Evolutionary conservation across 1,140 invertebrate genomes (phyloP), one percentile per base, ranked within the genome.

Genomic region (Mamestra configurata): DNA sequence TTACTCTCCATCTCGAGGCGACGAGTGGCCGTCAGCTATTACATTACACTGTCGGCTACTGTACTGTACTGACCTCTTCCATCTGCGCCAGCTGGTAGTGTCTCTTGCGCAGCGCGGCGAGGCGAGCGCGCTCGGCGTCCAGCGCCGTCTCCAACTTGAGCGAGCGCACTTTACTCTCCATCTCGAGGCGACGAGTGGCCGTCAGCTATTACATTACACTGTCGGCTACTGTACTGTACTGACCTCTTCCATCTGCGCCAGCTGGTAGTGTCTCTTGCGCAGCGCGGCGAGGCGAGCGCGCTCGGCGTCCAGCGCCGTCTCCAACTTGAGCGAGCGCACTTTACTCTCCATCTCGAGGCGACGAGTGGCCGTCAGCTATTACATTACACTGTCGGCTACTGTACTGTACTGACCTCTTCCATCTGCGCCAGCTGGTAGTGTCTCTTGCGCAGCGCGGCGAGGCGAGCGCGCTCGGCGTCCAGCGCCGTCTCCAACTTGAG

Each of bases 291-390:
- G 95, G 82, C 96, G 96, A 59, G 97, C 95, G 83, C 99, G 96
- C 95, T 99, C 98, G 83, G 97, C 97, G 86, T 98, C 97, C 59
- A 99, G 94, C 82, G 97, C 97, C 81, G 97, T 97, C 91, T 99
- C 99, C 61, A 99, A 95, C 96, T 99, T 98, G 61, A 99, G 95
- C 59, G 99, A 97, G 86, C 97, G 96, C 18, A 99, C 98, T 93
- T 99, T 98, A 68, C 98, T 97, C 92, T 99, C 99, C 98, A 99
- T 99, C 96, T 99, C 99, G 83, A n/a, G n/a, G n/a, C n/a, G n/a
- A n/a, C n/a, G n/a, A n/a, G n/a, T n/a, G n/a, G n/a, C n/a, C n/a
- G n/a, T n/a, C n/a, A n/a, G n/a, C n/a, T n/a, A n/a, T n/a, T n/a
- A n/a, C n/a, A n/a, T 40, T 40, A 40, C 40, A 40, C 35, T 35